phyloP scores from a whole-genome alignment of 53 echinoderm and acorn worm species.

The Actinopyga echinites region DNA sequence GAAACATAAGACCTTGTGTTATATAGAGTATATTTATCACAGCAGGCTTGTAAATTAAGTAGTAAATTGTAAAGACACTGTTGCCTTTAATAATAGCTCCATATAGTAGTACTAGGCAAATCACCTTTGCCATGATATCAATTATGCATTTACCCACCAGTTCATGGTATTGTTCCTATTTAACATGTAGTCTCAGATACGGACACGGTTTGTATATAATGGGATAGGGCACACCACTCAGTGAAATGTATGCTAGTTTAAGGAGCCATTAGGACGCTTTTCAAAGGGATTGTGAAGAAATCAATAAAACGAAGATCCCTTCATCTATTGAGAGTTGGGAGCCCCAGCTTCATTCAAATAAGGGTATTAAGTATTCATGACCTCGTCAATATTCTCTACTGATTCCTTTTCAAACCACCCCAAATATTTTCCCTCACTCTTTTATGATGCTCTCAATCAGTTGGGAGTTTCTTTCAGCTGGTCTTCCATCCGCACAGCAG shows the following conservation, averaged over 20 bases:
- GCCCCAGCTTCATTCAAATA: slow-evolving; percentile 8
- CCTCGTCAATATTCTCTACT: slow-evolving; percentile 14
- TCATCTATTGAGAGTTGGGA: neutral
- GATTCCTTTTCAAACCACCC: slow-evolving; percentile 37
- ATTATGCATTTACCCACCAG: slow-evolving; percentile 31
- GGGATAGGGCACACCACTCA: neutral
- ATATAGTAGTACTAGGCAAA: too few relatives aligned
- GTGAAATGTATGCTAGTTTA: neutral
- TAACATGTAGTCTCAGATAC: neutral
- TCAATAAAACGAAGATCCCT: slow-evolving; percentile 17
- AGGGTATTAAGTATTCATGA: slow-evolving; percentile 34
- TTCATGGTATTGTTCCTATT: slow-evolving; percentile 2
- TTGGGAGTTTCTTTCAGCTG: neutral
- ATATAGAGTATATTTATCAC: too few relatives aligned
- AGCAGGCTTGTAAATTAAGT: too few relatives aligned
- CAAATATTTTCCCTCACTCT: slow-evolving; percentile 23
- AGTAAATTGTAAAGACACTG: too few relatives aligned
- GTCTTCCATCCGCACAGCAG: neutral
- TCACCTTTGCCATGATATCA: neutral
- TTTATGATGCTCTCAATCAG: slow-evolving; percentile 20
- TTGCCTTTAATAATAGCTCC: too few relatives aligned
- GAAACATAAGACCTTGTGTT: too few relatives aligned
- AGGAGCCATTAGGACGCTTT: slow-evolving; percentile 15
- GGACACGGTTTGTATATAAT: neutral
- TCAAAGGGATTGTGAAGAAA: neutral